Base-by-base conservation (phyloP, 1,140 invertebrate species). In the Agraylea sexmaculata region DNA sequence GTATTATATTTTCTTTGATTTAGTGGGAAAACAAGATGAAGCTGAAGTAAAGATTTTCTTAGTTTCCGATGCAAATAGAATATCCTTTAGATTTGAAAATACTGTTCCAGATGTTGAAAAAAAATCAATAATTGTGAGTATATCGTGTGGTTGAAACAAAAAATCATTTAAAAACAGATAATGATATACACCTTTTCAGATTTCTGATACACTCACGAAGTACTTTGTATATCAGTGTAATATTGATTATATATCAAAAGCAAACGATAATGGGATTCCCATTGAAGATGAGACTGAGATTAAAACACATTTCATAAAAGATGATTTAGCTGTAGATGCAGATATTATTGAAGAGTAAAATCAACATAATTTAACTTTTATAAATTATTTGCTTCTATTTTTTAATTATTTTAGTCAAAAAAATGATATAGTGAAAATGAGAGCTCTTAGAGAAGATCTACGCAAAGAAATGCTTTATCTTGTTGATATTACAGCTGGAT, bases 31-130 rank as follows among this genome's bases (percentile, higher is more conserved):
- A 12, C 43, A 20, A 0, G 67, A 66, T 47, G 56, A 41, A n/a
- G 41, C 63, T 1, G 41, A 58, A 15, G 58, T 66, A 20, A 68
- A 63, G 42, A 56, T 74, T 15, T 73, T 65, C 51, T 52, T 72
- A 22, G 57, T 72, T 31, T 59, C 69, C 1, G 54, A 60, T 3
- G 52, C 56, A 19, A 71, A 71, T 53, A 56, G 66, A 27, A 62
- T 74, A 4, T 54, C 53, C 36, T 73, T 75, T 51, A 59, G 55
- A 18, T 73, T 74, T 46, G 46, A 62, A 20, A 74, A 73, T 43
- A 53, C 52, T 0, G 32, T 62, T n/a, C 45, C 58, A 4, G 46
- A 58, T 28, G 51, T 74, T 4, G 54, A 60, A 28, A 37, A 55
- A 1, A 36, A 64, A 17, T 54, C 48, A 29, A 45, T 51, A 23